Base-by-base conservation (phyloP, 1,140 invertebrate genomes). In the Zophobas morio region DNA sequence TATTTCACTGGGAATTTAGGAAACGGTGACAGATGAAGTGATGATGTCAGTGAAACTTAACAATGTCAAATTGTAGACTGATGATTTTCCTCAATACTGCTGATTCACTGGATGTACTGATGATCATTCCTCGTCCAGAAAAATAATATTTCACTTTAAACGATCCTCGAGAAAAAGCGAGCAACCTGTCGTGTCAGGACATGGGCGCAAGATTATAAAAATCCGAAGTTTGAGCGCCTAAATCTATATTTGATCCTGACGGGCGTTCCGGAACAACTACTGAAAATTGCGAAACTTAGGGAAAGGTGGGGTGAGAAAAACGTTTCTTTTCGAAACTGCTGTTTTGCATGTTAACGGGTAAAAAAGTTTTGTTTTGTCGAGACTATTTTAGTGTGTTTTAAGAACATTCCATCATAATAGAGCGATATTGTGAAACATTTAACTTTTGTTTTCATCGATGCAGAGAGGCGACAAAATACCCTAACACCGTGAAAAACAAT, bases 1-100 rank as follows among this genome's bases (percentile, higher is more conserved):
- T 57, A 33, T 35, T 57, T 60, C 34, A 60, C 56, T 60, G 56
- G 36, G 37, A 60, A 37, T 60, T 60, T 60, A 6, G 53, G 53
- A 54, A 33, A 33, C 32, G 54, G 34, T 46, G 3, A 57, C 34
- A 33, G 34, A 33, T 6, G 54, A 57, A 57, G 6, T 6, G 20
- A 33, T 20, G 35, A 60, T 60, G 56, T 60, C 56, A 60, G 36
- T 35, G 36, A n/a, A 36, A 60, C 56, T 60, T 36, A 36, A 60
- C 35, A 60, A 60, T 6, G 56, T 60, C 56, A 60, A 36, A 60
- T 60, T 39, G 20, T 57, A 36, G 56, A 36, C 37, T 20, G 33
- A 36, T 60, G 35, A 60, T 60, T 57, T 60, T 60, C 56, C n/a
- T 35, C 8, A 2, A 60, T 36, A 60, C 33, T 54, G 53, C 53